Percentiles rank a stretch among this genome's conserved stretches.
These are phyloP conservation scores for Ophthalmolycus amberensis DNA, from an alignment of 2,113 vertebrate genomes.

Conservation along the genomic window DNA sequence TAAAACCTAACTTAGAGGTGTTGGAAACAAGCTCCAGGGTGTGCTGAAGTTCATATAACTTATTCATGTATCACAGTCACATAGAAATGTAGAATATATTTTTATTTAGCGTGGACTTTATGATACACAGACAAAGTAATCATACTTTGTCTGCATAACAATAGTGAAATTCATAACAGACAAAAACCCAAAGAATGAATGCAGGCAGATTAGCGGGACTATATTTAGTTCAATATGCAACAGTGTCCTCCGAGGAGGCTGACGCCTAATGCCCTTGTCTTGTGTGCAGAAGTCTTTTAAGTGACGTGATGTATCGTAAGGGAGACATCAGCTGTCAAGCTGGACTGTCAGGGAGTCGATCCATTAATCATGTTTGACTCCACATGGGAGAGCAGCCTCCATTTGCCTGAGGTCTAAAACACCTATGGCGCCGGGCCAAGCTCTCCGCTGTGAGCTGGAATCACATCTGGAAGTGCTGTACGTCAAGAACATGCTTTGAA, in stretches of 20 bases:
- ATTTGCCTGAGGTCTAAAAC: conserved; percentile 53
- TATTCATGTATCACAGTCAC: background rate
- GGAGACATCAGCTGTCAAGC: conserved; percentile 68
- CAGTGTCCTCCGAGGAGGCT: conserved; percentile 11
- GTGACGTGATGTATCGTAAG: conserved; percentile 41
- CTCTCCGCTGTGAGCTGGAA: conserved; percentile 25
- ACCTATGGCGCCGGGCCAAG: conserved; percentile 56
- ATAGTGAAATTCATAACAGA: background rate
- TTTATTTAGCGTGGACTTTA: background rate
- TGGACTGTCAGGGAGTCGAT: conserved; percentile 50
- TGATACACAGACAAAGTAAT: background rate
- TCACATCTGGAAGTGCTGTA: conserved; percentile 44
- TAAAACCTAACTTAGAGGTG: too few relatives aligned
- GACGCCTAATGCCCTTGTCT: conserved; percentile 43
- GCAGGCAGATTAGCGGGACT: conserved; percentile 8
- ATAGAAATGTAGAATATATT: too few relatives aligned
- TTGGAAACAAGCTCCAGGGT: too few relatives aligned
- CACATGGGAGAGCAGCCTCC: conserved; percentile 46
- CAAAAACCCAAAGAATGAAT: background rate
- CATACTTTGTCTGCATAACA: background rate
- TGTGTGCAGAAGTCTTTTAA: conserved; percentile 21
- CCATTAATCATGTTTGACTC: conserved; percentile 70
- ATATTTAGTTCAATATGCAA: conserved; percentile 29
- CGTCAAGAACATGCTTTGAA: conserved; percentile 42
- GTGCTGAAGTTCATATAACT: background rate